phyloP scores from a whole-genome alignment of 2,888 invertebrate genomes.

The Drosophila acutilabella region DNA sequence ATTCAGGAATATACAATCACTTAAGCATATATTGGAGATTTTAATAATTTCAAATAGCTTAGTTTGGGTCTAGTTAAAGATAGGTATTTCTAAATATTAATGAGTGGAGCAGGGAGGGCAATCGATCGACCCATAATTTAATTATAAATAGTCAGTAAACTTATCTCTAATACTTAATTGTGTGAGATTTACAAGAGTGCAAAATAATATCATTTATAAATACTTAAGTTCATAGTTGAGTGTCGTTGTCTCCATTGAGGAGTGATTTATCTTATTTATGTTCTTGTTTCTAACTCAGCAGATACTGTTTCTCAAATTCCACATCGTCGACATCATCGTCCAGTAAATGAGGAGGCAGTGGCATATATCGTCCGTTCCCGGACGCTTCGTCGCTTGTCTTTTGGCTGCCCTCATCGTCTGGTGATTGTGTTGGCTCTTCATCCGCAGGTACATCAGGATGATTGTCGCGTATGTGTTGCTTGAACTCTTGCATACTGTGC shows the following conservation, averaged over 20 bases:
- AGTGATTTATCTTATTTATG: not conserved
- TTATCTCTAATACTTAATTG: constrained; percentile 39
- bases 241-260: not conserved
- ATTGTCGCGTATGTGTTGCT: constrained; percentile 72
- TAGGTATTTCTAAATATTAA: constrained; percentile 16
- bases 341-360: constrained; percentile 69
- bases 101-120: constrained; percentile 10
- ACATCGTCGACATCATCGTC: constrained; percentile 60
- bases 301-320: constrained; percentile 71
- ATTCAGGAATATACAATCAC: constrained; percentile 6
- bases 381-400: constrained; percentile 11
- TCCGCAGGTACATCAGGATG: constrained; percentile 62
- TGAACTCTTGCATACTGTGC: constrained; percentile 70
- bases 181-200: constrained; percentile 36
- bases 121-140: constrained; percentile 11
- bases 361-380: constrained; percentile 60
- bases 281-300: constrained; percentile 51
- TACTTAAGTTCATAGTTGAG: constrained; percentile 37
- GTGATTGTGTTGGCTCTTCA: constrained; percentile 33
- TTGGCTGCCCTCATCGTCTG: constrained; percentile 40
- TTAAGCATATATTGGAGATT: constrained; percentile 31
- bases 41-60: constrained; percentile 19
- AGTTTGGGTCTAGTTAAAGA: constrained; percentile 15
- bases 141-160: constrained; percentile 59
- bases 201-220: constrained; percentile 30